These are phyloP conservation scores for Rhimphoctona megacephalus DNA, from an alignment of 2,888 invertebrate species.

Conservation along the genomic window DNA sequence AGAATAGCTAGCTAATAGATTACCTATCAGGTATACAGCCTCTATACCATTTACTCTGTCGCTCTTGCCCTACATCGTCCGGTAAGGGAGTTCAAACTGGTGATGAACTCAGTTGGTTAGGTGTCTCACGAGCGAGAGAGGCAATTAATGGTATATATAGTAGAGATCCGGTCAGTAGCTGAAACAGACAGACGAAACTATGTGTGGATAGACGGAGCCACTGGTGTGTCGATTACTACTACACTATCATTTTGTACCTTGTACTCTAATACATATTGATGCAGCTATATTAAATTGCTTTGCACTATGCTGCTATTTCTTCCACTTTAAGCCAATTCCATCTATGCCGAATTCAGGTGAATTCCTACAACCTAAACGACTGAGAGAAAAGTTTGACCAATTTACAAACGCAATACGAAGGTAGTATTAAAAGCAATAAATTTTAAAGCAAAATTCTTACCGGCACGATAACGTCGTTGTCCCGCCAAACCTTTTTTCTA, in stretches of 20 bases:
- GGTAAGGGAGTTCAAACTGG: constrained; percentile 36
- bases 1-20: constrained; percentile 61
- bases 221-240: constrained; percentile 46
- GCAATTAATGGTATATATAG: constrained; percentile 39
- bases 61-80: constrained; percentile 42
- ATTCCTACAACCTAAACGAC: not conserved
- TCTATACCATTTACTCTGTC: constrained; percentile 28
- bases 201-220: constrained; percentile 30
- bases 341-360: not conserved
- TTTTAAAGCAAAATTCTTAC: not conserved
- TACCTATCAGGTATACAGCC: constrained; percentile 53
- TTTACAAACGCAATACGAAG: not conserved
- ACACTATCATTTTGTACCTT: constrained; percentile 22
- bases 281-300: not conserved
- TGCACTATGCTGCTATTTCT: not conserved
- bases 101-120: constrained; percentile 61
- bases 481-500: not conserved
- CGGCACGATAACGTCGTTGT: not conserved
- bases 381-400: not conserved
- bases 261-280: constrained; percentile 4
- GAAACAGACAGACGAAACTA: constrained; percentile 45
- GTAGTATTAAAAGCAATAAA: not conserved
- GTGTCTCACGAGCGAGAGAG: constrained; percentile 58
- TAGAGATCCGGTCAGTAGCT: constrained; percentile 29
- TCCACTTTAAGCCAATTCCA: not conserved